These are phyloP conservation scores for Anarsia innoxiella DNA, from an alignment of 2,888 invertebrate species.

Conservation along the genomic window DNA sequence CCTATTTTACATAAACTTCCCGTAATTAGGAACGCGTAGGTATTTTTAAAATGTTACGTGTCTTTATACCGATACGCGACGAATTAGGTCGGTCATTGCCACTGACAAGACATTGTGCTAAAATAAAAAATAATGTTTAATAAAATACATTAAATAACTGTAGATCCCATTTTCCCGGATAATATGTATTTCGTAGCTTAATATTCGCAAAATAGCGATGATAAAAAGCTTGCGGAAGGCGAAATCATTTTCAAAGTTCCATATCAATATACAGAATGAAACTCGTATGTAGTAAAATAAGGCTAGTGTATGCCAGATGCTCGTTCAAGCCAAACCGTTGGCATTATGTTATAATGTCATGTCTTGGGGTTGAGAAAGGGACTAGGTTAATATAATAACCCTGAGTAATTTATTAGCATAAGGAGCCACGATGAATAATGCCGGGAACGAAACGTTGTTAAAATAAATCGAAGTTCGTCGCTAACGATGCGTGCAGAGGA, in stretches of 20 bases:
- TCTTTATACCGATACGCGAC: slow-evolving; percentile 30
- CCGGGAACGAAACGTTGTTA: not conserved
- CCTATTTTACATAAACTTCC: slow-evolving; percentile 35
- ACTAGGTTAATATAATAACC: slow-evolving; percentile 4
- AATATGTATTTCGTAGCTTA: too few species aligned
- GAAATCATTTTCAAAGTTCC: too few species aligned
- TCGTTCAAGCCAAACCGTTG: slow-evolving; percentile 1
- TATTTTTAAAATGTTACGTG: slow-evolving; percentile 39
- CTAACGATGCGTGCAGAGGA: slow-evolving; percentile 5
- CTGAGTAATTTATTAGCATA: slow-evolving; percentile 4
- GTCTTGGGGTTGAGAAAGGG: not conserved
- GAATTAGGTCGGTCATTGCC: slow-evolving; percentile 44
- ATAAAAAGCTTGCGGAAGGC: too few species aligned
- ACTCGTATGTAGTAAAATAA: too few species aligned
- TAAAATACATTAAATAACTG: too few species aligned
- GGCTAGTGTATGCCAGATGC: too few species aligned
- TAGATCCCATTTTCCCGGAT: too few species aligned
- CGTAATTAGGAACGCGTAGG: slow-evolving; percentile 37
- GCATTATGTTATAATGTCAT: slow-evolving; percentile 6
- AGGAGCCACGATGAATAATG: slow-evolving; percentile 5
- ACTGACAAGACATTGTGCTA: too few species aligned
- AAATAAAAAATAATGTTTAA: too few species aligned
- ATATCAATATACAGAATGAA: too few species aligned
- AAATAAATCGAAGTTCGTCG: not conserved
- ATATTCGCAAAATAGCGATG: too few species aligned